Conservation (phyloP, 2,797 vertebrate genomes). For the Todus mexicanus region DNA sequence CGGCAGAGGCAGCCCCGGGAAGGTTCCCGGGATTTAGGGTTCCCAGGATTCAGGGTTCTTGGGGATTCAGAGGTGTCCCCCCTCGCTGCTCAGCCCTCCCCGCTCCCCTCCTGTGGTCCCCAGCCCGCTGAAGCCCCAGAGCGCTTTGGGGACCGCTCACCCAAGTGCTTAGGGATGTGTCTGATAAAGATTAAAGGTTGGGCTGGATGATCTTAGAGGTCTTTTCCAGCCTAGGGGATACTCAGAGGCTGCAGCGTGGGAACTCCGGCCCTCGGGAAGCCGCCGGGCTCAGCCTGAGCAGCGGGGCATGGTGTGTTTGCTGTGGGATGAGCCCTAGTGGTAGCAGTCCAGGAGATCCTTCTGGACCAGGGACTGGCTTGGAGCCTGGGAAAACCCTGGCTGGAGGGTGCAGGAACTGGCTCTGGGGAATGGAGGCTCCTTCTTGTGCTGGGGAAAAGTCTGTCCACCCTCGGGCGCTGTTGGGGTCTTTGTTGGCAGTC, state of each 20-base stretch:
- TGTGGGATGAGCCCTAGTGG: background rate
- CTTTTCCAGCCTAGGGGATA: too few relatives aligned
- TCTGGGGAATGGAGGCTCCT: fast-evolving
- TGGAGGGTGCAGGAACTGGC: background rate
- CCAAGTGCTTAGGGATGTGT: too few relatives aligned
- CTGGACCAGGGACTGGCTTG: fast-evolving
- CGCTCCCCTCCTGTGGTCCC: too few relatives aligned
- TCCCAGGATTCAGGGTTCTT: too few relatives aligned
- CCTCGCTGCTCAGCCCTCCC: too few relatives aligned
- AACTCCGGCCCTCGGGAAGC: background rate
- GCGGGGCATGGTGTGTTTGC: fast-evolving
- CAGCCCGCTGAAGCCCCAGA: too few relatives aligned
- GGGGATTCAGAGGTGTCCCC: too few relatives aligned
- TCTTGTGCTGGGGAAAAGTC: background rate
- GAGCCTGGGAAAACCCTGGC: background rate
- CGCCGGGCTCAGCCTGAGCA: background rate
- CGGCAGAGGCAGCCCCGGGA: too few relatives aligned
- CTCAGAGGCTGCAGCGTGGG: fast-evolving
- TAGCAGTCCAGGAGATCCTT: fast-evolving
- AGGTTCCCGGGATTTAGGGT: too few relatives aligned
- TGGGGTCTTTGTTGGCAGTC: background rate
- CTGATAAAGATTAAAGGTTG: too few relatives aligned
- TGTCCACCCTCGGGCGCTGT: fast-evolving
- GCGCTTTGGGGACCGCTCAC: too few relatives aligned
- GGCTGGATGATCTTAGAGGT: too few relatives aligned